Evolutionary conservation across 2,888 invertebrate genomes (phyloP).

Genomic region (Candidula unifasciata): DNA sequence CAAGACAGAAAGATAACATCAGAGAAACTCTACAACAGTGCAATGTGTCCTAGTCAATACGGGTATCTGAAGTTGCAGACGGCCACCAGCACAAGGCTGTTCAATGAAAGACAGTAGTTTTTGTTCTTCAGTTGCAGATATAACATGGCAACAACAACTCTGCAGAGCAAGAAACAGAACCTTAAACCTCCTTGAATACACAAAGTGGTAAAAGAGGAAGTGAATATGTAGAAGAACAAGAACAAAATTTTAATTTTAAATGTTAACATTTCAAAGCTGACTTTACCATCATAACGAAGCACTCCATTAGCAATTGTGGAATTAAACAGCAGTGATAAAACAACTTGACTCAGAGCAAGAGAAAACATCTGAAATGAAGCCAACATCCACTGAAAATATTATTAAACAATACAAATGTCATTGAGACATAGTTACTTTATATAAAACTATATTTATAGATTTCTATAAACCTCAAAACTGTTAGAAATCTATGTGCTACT

Average conservation of each 20-base stretch:
- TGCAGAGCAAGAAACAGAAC: neutral
- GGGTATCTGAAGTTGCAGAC: constrained; percentile 39
- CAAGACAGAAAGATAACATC: too few relatives aligned
- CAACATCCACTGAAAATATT: neutral
- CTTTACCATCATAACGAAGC: constrained; percentile 37
- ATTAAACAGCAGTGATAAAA: constrained; percentile 27
- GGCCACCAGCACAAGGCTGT: constrained; percentile 25
- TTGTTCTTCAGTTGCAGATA: constrained; percentile 9
- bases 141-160: constrained; percentile 10
- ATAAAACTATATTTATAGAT: too few relatives aligned
- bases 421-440: too few relatives aligned
- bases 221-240: too few relatives aligned
- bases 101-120: constrained; percentile 29
- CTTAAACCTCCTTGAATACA: too few relatives aligned
- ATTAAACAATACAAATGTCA: too few relatives aligned
- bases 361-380: constrained; percentile 39
- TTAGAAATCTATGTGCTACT: neutral
- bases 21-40: too few relatives aligned
- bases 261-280: neutral
- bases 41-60: too few relatives aligned
- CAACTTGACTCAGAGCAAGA: constrained; percentile 29
- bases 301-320: constrained; percentile 27
- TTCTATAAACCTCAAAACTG: neutral
- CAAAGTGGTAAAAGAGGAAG: too few relatives aligned
- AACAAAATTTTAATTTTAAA: too few relatives aligned